phyloP scores from a whole-genome alignment of 2,888 invertebrate genomes.

The Crematogaster levior region DNA sequence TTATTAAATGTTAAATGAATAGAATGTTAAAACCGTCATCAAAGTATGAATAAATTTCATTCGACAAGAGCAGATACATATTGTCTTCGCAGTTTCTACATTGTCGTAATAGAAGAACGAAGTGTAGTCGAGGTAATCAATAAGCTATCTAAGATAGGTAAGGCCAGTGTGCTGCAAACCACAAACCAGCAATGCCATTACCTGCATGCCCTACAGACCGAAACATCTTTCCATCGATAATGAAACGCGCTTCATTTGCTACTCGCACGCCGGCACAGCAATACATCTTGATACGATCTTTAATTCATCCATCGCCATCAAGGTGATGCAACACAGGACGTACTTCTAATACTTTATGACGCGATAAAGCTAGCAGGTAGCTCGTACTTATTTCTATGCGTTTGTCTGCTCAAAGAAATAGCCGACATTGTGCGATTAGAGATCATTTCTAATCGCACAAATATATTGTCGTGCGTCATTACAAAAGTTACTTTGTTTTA shows the following conservation, averaged over 20 bases:
- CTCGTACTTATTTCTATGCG: conserved; percentile 22
- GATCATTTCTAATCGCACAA: not conserved
- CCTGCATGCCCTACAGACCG: conserved; percentile 60
- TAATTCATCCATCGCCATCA: conserved; percentile 67
- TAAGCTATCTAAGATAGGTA: conserved; percentile 76
- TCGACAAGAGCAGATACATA: conserved; percentile 11
- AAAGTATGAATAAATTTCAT: not conserved
- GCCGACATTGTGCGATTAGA: conserved; percentile 12
- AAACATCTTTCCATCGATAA: conserved; percentile 72
- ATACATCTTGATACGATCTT: conserved; percentile 71
- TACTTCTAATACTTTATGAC: conserved; percentile 42
- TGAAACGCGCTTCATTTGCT: conserved; percentile 71
- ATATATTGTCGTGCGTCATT: not conserved
- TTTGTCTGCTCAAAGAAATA: conserved; percentile 20
- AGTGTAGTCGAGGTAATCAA: conserved; percentile 72
- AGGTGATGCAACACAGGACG: conserved; percentile 44
- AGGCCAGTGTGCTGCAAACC: conserved; percentile 71
- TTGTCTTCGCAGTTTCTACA: conserved; percentile 49
- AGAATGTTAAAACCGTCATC: not conserved
- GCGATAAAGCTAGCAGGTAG: conserved; percentile 21
- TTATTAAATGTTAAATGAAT: not conserved
- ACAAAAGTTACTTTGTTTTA: not conserved
- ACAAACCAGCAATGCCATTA: conserved; percentile 75
- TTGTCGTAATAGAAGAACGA: conserved; percentile 66
- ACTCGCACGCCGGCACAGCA: conserved; percentile 56